These are phyloP conservation scores for Crioceris asparagi DNA, from an alignment of 2,888 invertebrate species.

Conservation along the genomic window DNA sequence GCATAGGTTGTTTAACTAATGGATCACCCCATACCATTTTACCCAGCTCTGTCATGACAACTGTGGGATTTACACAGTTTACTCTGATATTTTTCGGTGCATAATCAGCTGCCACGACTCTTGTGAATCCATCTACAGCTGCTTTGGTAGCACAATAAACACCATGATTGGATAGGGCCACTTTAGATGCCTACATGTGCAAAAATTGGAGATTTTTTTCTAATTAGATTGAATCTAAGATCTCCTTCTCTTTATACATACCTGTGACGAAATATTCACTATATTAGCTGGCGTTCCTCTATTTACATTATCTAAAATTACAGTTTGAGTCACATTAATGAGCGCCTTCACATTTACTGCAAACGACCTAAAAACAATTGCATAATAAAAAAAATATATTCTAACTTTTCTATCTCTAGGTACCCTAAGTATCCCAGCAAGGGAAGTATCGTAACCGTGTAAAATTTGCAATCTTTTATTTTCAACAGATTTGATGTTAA, in stretches of 20 bases:
- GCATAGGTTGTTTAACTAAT: conserved; percentile 52
- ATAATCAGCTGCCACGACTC: conserved; percentile 72
- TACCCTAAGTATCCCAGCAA: too few relatives aligned
- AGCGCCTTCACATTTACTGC: conserved; percentile 72
- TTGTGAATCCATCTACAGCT: conserved; percentile 74
- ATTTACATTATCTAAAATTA: conserved; percentile 61
- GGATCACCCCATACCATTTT: conserved; percentile 70
- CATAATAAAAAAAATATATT: too few relatives aligned
- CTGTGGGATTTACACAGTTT: conserved; percentile 86
- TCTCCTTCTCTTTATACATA: conserved; percentile 56
- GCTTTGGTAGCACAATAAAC: conserved; percentile 53
- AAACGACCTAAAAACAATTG: conserved; percentile 33
- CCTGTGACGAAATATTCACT: conserved; percentile 73
- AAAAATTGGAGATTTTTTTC: not conserved
- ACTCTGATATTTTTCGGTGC: conserved; percentile 71
- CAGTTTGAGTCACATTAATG: conserved; percentile 63
- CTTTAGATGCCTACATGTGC: conserved; percentile 51
- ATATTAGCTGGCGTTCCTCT: conserved; percentile 63
- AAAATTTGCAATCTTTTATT: too few relatives aligned
- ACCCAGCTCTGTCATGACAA: conserved; percentile 79
- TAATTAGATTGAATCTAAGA: not conserved
- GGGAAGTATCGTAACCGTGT: too few relatives aligned
- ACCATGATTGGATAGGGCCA: conserved; percentile 60
- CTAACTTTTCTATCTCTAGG: too few relatives aligned
- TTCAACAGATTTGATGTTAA: too few relatives aligned